Base-by-base conservation (phyloP, 1,140 invertebrate genomes). In the Aphidius ervi region DNA sequence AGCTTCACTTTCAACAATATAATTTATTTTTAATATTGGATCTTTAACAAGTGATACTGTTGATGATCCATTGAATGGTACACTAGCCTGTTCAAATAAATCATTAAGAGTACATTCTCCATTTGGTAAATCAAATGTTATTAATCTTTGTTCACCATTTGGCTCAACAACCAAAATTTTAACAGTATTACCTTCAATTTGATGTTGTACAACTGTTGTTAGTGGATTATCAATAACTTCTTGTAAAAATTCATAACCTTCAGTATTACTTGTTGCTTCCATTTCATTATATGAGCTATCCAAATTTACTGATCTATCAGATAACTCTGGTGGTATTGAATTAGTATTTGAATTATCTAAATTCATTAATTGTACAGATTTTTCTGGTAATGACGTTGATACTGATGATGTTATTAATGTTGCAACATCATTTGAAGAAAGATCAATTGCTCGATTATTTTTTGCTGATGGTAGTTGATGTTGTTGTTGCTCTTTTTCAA, bases 81-180 rank as follows among this genome's bases (percentile, higher is more conserved):
- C 46, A 7, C 64, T 68, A 63, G 87, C 88, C 81, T 90, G 88
- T 72, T 90, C 88, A 50, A 91, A 73, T 60, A 91, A 83, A 81
- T 91, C 88, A 72, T 89, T 87, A 50, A 91, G 86, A 0, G 88
- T 90, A 71, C 89, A 91, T 62, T 87, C 88, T 70, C 90, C 88
- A 65, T 87, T 86, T 6, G 89, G 88, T 66, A 90, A 77, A 43
- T 88, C 89, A 67, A 91, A 91, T 3, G 88, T 90, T 47, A 91
- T 90, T 45, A 91, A 78, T 72, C 88, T 84, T 67, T 90, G 88
- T 76, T 90, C 88, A 8, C 87, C 87, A 58, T 84, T 87, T 63
- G 83, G 82, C 56, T 90, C 75, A 47, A 89, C 82, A 16, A 90
- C 87, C 64, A 90, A 78, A 88, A 91, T 90, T 72, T 88, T 87